Percentiles rank a stretch among this genome's conserved stretches.
Conservation (phyloP, 2,797 vertebrate genomes). For the Tadarida brasiliensis region DNA sequence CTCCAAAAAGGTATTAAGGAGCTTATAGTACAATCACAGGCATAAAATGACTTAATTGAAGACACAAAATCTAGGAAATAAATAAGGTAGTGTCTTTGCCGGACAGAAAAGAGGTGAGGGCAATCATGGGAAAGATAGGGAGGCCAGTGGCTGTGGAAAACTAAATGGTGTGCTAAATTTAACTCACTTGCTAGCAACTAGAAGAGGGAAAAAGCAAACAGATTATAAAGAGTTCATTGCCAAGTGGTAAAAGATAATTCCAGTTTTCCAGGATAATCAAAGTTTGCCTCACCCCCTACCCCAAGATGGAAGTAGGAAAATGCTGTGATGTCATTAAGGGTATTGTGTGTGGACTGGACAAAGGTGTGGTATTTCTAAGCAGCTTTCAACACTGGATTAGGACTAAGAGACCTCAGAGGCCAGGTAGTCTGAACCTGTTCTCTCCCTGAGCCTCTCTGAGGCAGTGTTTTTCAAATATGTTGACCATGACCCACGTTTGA, state of each 20-base stretch:
- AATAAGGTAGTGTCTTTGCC: neutral
- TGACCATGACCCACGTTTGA: neutral
- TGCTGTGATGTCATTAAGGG: neutral
- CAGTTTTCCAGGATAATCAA: neutral
- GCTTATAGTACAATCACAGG: conserved; percentile 7
- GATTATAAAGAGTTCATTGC: neutral
- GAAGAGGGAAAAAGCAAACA: neutral
- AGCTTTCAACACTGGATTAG: neutral
- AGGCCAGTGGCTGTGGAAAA: neutral
- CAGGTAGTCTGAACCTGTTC: neutral
- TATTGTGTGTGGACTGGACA: accelerated
- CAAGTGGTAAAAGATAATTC: neutral
- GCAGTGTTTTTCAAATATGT: neutral
- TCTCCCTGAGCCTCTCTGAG: neutral
- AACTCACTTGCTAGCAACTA: neutral
- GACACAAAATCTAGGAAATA: neutral
- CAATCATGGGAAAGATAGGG: neutral
- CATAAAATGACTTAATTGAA: neutral
- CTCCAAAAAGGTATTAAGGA: neutral
- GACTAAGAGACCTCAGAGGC: neutral
- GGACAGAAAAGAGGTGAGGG: neutral
- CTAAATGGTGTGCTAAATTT: neutral
- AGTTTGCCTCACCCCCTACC: neutral
- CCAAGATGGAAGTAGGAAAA: neutral
- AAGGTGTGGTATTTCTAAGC: neutral